Evolutionary conservation across 2,888 invertebrate species (phyloP).

Genomic region (Apotomis betuletana): DNA sequence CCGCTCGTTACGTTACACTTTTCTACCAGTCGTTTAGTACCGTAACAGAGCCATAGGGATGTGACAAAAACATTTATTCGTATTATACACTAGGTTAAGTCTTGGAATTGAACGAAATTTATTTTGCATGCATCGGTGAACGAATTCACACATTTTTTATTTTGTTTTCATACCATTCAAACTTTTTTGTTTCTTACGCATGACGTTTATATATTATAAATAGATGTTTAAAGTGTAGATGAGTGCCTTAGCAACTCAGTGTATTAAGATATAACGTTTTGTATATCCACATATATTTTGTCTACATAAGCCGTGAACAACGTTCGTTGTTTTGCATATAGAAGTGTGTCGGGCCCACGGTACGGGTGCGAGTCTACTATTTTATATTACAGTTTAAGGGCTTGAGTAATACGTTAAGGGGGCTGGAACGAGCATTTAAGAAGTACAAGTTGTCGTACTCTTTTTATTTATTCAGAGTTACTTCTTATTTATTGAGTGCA

Average conservation of each 20-base stretch:
- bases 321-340: constrained; percentile 50
- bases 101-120: constrained; percentile 77
- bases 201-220: constrained; percentile 64
- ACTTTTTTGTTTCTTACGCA: constrained; percentile 60
- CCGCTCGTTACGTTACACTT: constrained; percentile 60
- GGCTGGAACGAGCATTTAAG: constrained; percentile 51
- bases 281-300: constrained; percentile 62
- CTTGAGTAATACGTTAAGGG: constrained; percentile 54
- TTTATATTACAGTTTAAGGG: constrained; percentile 57
- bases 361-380: constrained; percentile 27
- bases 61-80: constrained; percentile 77
- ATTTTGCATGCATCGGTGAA: constrained; percentile 75
- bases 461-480: constrained; percentile 57
- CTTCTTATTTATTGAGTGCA: constrained; percentile 72
- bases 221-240: constrained; percentile 71
- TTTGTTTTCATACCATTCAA: constrained; percentile 50
- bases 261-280: constrained; percentile 70
- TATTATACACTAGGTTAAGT: constrained; percentile 78
- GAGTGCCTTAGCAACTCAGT: constrained; percentile 83
- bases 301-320: constrained; percentile 48
- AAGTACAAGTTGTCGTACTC: constrained; percentile 61
- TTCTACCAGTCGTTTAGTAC: constrained; percentile 67
- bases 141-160: constrained; percentile 64
- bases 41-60: constrained; percentile 71
- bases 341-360: constrained; percentile 42